These are phyloP conservation scores for Amniataba percoides DNA, from an alignment of 2,797 vertebrate species.

Conservation along the genomic window DNA sequence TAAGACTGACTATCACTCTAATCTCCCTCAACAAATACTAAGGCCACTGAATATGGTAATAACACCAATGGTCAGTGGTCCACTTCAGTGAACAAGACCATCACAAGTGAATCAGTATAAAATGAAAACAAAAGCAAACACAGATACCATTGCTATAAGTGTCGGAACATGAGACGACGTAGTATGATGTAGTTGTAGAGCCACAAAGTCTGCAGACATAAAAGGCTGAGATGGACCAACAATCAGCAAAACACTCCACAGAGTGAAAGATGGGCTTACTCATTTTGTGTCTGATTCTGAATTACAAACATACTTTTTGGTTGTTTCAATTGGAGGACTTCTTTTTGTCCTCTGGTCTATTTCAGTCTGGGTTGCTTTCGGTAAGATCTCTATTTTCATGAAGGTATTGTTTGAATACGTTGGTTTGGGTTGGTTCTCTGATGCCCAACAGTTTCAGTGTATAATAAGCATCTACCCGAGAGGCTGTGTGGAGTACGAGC, in stretches of 20 bases:
- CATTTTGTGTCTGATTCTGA: no score
- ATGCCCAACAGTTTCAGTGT: conserved; percentile 23
- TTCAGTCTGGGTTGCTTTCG: not conserved
- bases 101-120: no score
- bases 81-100: conserved; percentile 4
- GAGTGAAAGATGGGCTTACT: no score
- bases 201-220: no score
- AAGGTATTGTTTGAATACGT: conserved; percentile 6
- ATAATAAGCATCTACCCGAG: conserved; percentile 25
- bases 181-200: no score
- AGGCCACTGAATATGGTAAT: not conserved
- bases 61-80: not conserved
- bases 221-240: no score
- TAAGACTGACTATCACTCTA: not conserved
- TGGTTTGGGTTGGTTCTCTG: not conserved
- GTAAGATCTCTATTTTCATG: conserved; percentile 18
- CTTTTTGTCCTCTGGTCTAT: not conserved
- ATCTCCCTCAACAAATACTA: not conserved
- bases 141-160: no score
- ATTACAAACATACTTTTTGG: not conserved
- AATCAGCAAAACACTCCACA: no score
- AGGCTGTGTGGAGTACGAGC: conserved; percentile 1
- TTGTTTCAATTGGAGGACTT: not conserved
- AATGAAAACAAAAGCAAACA: no score
- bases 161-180: no score